Evolutionary conservation across 2,888 invertebrate genomes (phyloP), one percentile per base, ranked within the genome.

Genomic region (Nomada fabriciana): DNA sequence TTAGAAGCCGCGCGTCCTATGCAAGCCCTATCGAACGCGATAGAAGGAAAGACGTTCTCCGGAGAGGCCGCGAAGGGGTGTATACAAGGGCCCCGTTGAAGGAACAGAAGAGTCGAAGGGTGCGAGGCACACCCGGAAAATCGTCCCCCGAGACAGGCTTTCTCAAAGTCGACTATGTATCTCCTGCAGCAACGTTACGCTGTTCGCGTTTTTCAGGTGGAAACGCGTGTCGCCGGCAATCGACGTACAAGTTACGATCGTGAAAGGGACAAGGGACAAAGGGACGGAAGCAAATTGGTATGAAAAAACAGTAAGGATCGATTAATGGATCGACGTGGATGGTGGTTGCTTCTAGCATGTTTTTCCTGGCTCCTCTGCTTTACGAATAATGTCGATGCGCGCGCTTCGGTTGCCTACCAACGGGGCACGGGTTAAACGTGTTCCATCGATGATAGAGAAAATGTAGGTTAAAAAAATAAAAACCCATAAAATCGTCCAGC

Each of bases 131-230:
- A 70, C 57, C 73, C 75, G 82, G 75, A 74, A 88, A 86, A 88
- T 83, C 77, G 81, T 87, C 87, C 82, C 87, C 65, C 57, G 86
- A 67, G 88, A 78, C 70, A 63, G 67, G 85, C 59, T 82, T 76
- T 65, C 81, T 84, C 80, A 75, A 36, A 79, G 70, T 79, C 87
- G 88, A 83, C 88, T 85, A n/a, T n/a, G n/a, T n/a, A 85, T 85
- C 87, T 83, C 83, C 78, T 50, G 23, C 55, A 79, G 84, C 86
- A 85, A 84, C 81, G 80, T 83, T 81, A 82, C 79, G 77, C 85
- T 67, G 47, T 63, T 64, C 69, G 60, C 52, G 65, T 53, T 65
- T 65, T 80, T 75, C 52, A 18, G 61, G 13, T 47, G 68, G 71
- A 61, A 70, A 64, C 70, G 36, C 36, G 36, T 69, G 23, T 50